phyloP scores from a whole-genome alignment of 1,140 invertebrate species.

The Lysiphlebus fabarum region DNA sequence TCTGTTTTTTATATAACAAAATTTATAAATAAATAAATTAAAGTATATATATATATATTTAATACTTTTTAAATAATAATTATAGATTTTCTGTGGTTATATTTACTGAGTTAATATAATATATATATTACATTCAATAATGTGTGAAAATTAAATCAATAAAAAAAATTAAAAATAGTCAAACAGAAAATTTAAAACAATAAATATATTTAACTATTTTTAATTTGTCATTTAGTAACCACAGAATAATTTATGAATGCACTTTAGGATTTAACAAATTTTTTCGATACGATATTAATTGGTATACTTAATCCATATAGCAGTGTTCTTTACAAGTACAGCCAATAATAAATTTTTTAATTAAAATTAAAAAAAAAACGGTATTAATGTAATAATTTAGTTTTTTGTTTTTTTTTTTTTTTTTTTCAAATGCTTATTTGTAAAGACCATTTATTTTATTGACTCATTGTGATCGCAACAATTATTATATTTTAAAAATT shows the following conservation, averaged over 20 bases:
- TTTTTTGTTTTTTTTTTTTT: too few relatives aligned
- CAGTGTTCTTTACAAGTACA: constrained; percentile 38
- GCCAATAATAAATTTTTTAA: not conserved
- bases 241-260: constrained; percentile 31
- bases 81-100: constrained; percentile 32
- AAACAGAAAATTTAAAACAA: too few relatives aligned
- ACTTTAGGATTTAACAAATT: constrained; percentile 50
- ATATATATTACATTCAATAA: not conserved
- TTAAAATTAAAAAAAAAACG: not conserved
- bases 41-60: too few relatives aligned
- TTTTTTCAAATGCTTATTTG: constrained; percentile 16
- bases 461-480: constrained; percentile 16
- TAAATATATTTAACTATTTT: too few relatives aligned
- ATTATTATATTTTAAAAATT: not conserved
- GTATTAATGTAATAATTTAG: not conserved
- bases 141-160: too few relatives aligned
- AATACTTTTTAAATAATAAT: constrained; percentile 40
- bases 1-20: constrained; percentile 46
- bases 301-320: constrained; percentile 41
- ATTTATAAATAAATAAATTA: constrained; percentile 39
- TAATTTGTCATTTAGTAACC: too few relatives aligned
- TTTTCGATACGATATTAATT: constrained; percentile 46
- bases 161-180: too few relatives aligned
- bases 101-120: constrained; percentile 10
- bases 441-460: constrained; percentile 18